These are phyloP conservation scores for Sesamia nonagrioides DNA, from an alignment of 1,140 invertebrate species.

Conservation along the genomic window DNA sequence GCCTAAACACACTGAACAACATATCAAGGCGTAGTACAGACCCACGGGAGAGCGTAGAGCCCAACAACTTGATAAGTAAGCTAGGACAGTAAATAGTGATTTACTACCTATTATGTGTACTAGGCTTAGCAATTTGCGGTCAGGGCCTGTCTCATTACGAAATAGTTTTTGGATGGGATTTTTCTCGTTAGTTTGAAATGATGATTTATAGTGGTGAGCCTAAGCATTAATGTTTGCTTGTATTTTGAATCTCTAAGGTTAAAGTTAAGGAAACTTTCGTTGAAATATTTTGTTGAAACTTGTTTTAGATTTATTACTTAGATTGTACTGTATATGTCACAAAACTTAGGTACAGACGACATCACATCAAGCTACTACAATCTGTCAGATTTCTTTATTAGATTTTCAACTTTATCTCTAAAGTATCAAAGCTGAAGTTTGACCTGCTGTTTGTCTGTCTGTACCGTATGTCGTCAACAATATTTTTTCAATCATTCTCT, in stretches of 20 bases:
- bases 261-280: not conserved
- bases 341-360: no score
- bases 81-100: conserved; percentile 59
- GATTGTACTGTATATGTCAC: no score
- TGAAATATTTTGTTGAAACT: no score
- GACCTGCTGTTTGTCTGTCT: no score
- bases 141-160: conserved; percentile 51
- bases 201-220: conserved; percentile 18
- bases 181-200: conserved; percentile 31
- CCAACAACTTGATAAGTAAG: conserved; percentile 44
- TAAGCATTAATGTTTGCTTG: conserved; percentile 9
- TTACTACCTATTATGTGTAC: conserved; percentile 60
- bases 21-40: conserved; percentile 19
- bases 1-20: conserved; percentile 39
- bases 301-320: no score
- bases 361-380: no score
- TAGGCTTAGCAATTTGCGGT: conserved; percentile 56
- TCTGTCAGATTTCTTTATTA: no score
- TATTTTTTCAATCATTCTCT: no score
- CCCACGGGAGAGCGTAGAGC: conserved; percentile 26
- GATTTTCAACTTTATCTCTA: no score
- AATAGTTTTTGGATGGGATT: conserved; percentile 42
- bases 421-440: no score
- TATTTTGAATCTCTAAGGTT: not conserved
- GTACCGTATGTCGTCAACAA: no score